Evolutionary conservation across 1,140 invertebrate genomes (phyloP), one percentile per base, ranked within the genome.

Genomic region (Neomicropteryx cornuta): DNA sequence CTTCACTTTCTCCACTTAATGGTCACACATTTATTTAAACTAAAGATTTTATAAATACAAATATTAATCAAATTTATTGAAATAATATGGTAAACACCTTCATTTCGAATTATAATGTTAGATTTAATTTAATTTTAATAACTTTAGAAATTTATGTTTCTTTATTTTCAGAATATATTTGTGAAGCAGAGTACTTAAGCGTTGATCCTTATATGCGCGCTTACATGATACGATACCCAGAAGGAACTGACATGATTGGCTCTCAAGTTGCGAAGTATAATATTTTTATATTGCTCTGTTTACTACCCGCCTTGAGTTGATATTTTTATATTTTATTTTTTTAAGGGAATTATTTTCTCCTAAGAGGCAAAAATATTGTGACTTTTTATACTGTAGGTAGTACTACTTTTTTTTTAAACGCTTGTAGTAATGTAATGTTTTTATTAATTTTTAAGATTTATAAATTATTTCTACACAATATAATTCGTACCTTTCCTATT

Each of bases 121-220:
- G n/a, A n/a, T n/a, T 32, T 14, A 8, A 27, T 27, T 8, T 27
- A 8, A 27, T 8, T n/a, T 27, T 27, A 27, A 27, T 27, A 27
- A 8, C 8, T 27, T 27, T 27, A 8, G 24, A 8, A 8, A 27
- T 27, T 27, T 34, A 17, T 27, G n/a, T n/a, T n/a, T n/a, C n/a
- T 27, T 27, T 8, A 27, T 36, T 68, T 71, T 41, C 50, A 80
- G 77, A 83, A 57, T 72, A 75, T 50, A 56, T 81, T 23, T 62
- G 68, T 13, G 60, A 82, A 64, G 78, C 79, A 5, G 70, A 77
- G 46, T 81, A 71, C 47, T 46, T 81, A 2, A 81, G 77, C 38
- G 77, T 83, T 3, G 81, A 83, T 56, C 79, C 80, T 22, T 83
- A 81, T 43, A 80, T 81, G 76, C 63, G 79, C 45, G 60, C 62